Conservation (phyloP, 2,113 vertebrate species). For the Dryoscopus gambensis region DNA sequence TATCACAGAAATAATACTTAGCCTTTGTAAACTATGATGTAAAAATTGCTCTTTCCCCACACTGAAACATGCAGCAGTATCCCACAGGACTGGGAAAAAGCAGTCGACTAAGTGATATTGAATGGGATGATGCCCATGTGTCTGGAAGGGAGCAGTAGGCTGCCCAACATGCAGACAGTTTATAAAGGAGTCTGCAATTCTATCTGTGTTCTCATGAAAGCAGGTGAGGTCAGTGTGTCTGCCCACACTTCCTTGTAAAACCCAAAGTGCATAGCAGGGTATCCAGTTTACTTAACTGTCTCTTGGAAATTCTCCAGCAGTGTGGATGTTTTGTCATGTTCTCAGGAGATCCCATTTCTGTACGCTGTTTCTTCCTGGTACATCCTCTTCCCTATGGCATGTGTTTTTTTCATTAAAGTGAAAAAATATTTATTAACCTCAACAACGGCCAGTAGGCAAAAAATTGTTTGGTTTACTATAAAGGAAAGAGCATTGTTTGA, state of each 20-base stretch:
- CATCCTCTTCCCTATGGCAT: background rate
- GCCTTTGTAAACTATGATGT: background rate
- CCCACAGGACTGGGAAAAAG: background rate
- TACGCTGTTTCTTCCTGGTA: background rate
- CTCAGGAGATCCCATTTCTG: background rate
- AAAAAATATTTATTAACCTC: slow-evolving; percentile 5
- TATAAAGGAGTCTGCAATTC: background rate
- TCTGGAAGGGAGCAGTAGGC: background rate
- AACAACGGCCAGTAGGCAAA: background rate
- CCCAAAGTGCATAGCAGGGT: background rate
- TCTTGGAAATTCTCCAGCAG: background rate
- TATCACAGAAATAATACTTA: background rate
- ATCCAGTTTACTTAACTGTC: background rate
- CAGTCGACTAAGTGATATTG: background rate
- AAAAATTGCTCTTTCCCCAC: background rate
- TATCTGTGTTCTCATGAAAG: background rate
- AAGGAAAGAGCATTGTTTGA: background rate
- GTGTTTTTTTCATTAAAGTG: background rate
- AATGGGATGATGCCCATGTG: background rate
- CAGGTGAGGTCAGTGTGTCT: background rate
- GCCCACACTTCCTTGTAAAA: background rate
- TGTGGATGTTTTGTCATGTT: background rate
- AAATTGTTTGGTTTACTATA: background rate
- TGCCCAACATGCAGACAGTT: background rate
- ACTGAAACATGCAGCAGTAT: background rate